Evolutionary conservation across 2,797 vertebrate genomes (phyloP), one percentile per base, ranked within the genome.

Genomic region (Clarias platycephalus): DNA sequence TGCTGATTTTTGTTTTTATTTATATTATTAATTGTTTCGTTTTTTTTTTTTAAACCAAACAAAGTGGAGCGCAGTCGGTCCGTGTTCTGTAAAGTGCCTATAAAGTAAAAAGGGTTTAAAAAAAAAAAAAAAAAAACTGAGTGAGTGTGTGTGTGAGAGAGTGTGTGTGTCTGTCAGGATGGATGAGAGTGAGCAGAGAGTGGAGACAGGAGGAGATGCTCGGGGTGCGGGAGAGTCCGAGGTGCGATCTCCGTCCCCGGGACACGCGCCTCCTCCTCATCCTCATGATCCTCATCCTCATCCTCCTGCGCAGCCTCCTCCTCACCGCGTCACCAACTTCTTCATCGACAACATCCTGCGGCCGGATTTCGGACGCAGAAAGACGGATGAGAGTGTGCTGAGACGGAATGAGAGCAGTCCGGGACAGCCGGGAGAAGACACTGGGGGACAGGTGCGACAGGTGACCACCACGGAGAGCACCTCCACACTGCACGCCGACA

Each of bases 331-430:
- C 93, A 99, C 97, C 92, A 98, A 99, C 96, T 99, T 99, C 93
- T 99, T 98, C 94, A 99, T 98, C 92, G 97, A 98, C 92, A 98
- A 99, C 93, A 98, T 98, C 92, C 91, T 98, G 83, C 95, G 97
- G 88, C 97, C 97, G 77, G 97, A 99, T 92, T 99, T 99, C 90
- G 97, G 97, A 58, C 94, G 96, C 86, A 96, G 94, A 90, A 98
- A 98, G 91, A 97, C 97, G 82, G 95, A 96, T 12, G 95, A 93
- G 80, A 90, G 91, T 55, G 90, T 20, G 88, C 86, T 71, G 58
- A 24, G 84, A 37, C 37, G 83, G 20, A 91, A 87, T 71, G 86
- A 92, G 0, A 95, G 91, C 87, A 95, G 94, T 90, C 93, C 95
- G 5, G 62, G 67, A 91, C 93, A 12, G 90, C 93, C 92, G 91